Evolutionary conservation across 2,113 vertebrate genomes (phyloP).

Genomic region (Azemiops feae): DNA sequence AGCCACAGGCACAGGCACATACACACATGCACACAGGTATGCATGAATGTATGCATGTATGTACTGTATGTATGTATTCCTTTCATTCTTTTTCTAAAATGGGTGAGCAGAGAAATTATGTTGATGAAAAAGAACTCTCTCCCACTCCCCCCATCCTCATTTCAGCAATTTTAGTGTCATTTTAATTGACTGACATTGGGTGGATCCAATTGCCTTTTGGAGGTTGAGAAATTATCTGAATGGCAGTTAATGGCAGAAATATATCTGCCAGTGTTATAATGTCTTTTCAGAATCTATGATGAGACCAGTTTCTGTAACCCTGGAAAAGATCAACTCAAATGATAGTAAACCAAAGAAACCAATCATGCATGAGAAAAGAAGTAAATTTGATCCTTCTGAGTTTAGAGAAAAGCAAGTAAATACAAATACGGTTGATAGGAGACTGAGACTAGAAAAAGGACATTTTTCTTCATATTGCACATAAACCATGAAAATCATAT

Average conservation of each 20-base stretch:
- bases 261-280: not conserved
- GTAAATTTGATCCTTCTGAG: not conserved
- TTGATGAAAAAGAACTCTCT: not conserved
- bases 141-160: not conserved
- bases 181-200: not conserved
- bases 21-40: too few species aligned
- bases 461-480: not conserved
- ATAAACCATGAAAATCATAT: not conserved
- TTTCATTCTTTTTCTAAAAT: not conserved
- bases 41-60: too few species aligned
- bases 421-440: not conserved
- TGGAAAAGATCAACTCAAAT: not conserved
- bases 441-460: too few species aligned
- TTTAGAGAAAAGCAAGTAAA: not conserved
- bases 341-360: not conserved
- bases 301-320: not conserved
- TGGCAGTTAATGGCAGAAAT: not conserved
- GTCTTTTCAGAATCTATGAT: not conserved
- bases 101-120: not conserved
- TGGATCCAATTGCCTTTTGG: not conserved
- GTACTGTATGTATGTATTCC: not conserved
- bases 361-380: not conserved
- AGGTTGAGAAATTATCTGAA: not conserved
- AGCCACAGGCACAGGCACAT: too few species aligned
- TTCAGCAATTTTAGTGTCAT: rapidly evolving